Percentiles rank a stretch among this genome's conserved stretches.
Conservation (phyloP, 37 sponge, comb jelly and placozoan species). For the Spongia lamella region DNA sequence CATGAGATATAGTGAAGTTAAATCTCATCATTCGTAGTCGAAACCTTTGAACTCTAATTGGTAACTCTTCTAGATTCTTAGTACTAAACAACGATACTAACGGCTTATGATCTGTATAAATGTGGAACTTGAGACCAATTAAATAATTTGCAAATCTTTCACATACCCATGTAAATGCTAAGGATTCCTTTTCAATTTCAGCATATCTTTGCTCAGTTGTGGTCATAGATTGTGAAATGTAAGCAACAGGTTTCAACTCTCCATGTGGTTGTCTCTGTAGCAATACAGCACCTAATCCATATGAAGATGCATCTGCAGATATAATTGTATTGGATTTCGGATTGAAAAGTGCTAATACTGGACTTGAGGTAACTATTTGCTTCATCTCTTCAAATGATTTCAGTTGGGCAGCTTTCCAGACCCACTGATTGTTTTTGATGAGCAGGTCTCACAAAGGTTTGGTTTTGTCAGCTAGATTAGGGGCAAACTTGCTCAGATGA, state of each 20-base stretch:
- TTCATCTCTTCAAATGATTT: constrained; percentile 16
- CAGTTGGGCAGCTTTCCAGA: constrained; percentile 8
- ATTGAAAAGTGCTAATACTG: constrained; percentile 13
- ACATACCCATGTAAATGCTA: constrained; percentile 47
- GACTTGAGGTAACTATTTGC: constrained; percentile 1
- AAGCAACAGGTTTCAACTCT: constrained; percentile 35
- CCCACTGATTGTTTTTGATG: constrained; percentile 5
- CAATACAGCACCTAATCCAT: constrained; percentile 42
- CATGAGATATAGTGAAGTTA: constrained; percentile 44
- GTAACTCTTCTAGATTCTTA: constrained; percentile 46
- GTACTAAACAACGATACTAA: constrained; percentile 44
- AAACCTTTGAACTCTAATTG: constrained; percentile 46
- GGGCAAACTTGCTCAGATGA: constrained; percentile 25
- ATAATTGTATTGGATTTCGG: not conserved
- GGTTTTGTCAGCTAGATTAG: constrained; percentile 8
- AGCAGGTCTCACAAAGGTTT: constrained; percentile 13
- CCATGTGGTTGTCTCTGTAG: constrained; percentile 27
- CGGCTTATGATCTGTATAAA: constrained; percentile 67
- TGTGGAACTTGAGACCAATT: constrained; percentile 31
- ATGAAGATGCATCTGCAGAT: not conserved
- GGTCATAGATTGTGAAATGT: constrained; percentile 41
- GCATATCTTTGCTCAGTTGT: constrained; percentile 34
- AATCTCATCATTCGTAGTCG: constrained; percentile 47
- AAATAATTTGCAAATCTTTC: constrained; percentile 24
- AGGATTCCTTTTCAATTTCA: constrained; percentile 58